Conservation (phyloP, 2,797 vertebrate genomes). For the Macrochelys suwanniensis region DNA sequence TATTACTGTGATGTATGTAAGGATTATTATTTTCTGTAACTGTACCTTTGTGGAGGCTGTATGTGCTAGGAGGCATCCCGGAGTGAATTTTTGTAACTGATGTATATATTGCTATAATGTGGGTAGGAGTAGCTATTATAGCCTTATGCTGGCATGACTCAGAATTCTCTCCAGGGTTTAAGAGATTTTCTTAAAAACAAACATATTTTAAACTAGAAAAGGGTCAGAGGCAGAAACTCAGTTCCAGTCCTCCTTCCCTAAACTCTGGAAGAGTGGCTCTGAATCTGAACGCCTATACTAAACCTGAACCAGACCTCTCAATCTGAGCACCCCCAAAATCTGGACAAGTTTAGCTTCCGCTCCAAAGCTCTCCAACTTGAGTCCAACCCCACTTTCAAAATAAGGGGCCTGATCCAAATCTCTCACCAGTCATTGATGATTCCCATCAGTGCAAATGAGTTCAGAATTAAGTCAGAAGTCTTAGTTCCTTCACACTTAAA, state of each 20-base stretch:
- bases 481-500: not conserved
- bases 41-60: slow-evolving; percentile 4
- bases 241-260: not conserved
- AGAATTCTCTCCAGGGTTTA: not conserved
- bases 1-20: not conserved
- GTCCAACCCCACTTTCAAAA: not conserved
- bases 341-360: not conserved
- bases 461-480: not conserved
- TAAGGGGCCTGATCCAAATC: slow-evolving; percentile 10
- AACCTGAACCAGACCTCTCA: not conserved
- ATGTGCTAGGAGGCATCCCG: not conserved
- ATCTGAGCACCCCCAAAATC: not conserved
- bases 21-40: not conserved
- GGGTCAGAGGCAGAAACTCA: slow-evolving; percentile 1
- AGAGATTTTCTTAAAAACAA: slow-evolving; percentile 10
- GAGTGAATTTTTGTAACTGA: not conserved
- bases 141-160: not conserved
- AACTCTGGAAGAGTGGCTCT: slow-evolving; percentile 11
- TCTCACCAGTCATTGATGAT: not conserved
- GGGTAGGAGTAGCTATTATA: not conserved
- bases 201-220: not conserved
- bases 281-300: not conserved
- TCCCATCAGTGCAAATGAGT: slow-evolving; percentile 2
- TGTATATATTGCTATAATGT: not conserved
- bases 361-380: not conserved